A percentile compares a stretch with the other conserved stretches of the same genome.
Evolutionary conservation across 92 coral and sea anemone genomes (phyloP).

Genomic region (Meandrina meandrites): DNA sequence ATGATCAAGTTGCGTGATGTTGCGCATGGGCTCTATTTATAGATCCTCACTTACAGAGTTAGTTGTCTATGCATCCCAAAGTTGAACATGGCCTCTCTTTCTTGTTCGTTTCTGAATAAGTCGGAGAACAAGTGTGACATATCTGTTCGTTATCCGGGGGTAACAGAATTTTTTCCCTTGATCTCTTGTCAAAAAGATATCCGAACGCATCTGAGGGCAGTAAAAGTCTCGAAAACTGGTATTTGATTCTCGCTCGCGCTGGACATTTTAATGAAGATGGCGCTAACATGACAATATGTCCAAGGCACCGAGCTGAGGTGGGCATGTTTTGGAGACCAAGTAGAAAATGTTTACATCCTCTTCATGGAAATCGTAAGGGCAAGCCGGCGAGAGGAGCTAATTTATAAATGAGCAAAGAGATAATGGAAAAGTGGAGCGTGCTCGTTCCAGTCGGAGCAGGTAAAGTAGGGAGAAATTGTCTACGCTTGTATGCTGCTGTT

Average conservation of each 20-base stretch:
- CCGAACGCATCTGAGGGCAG: conserved; percentile 17
- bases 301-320: conserved; percentile 30
- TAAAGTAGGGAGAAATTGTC: neutral
- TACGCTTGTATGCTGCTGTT: too few relatives aligned
- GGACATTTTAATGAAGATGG: conserved; percentile 34
- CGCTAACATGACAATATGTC: conserved; percentile 41
- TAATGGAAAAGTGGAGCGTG: too few relatives aligned
- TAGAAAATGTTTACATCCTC: conserved; percentile 29
- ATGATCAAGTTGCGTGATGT: too few relatives aligned
- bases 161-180: conserved; percentile 24
- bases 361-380: too few relatives aligned
- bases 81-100: conserved; percentile 3
- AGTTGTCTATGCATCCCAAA: too few relatives aligned
- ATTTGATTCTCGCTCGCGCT: conserved; percentile 38
- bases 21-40: too few relatives aligned
- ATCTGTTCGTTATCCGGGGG: neutral
- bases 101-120: conserved; percentile 8
- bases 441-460: conserved; percentile 21
- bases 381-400: too few relatives aligned
- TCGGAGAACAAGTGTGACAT: neutral
- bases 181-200: conserved; percentile 29
- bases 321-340: conserved; percentile 16
- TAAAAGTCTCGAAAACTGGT: conserved; percentile 30
- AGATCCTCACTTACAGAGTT: too few relatives aligned
- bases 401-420: too few relatives aligned